These are phyloP conservation scores for Latheticus oryzae DNA, from an alignment of 2,888 invertebrate species.

Conservation along the genomic window DNA sequence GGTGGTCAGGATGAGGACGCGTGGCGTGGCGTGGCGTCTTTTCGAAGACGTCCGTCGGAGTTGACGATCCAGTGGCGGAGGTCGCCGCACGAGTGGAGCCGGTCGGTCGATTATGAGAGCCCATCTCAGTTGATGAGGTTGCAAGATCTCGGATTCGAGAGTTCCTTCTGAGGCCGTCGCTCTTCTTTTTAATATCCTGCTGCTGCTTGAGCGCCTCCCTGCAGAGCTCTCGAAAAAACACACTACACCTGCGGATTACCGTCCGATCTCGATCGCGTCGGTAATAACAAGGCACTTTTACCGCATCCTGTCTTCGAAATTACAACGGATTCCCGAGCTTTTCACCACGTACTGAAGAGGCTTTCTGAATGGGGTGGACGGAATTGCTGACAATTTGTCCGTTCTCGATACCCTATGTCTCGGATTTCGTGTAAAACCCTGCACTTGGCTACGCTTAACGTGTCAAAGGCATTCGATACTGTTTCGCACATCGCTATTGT, in stretches of 20 bases:
- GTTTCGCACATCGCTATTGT: background rate
- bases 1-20: too few species aligned
- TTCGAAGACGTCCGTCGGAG: background rate
- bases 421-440: background rate
- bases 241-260: conserved; percentile 2
- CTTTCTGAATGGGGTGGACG: background rate
- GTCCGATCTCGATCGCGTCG: conserved; percentile 4
- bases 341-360: background rate
- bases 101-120: background rate
- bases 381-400: conserved; percentile 1
- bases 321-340: background rate
- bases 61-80: background rate
- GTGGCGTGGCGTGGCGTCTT: background rate
- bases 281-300: background rate
- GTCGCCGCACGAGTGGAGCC: background rate
- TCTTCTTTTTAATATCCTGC: conserved; percentile 2
- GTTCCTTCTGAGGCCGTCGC: conserved; percentile 6
- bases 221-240: background rate
- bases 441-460: background rate
- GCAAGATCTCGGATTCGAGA: background rate
- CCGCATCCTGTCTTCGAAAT: background rate
- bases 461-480: conserved; percentile 1
- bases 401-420: background rate
- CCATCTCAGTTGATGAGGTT: background rate
- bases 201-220: background rate